Evolutionary conservation across 2,888 invertebrate genomes (phyloP), one percentile per base, ranked within the genome.

Genomic region (Cheilosia pagana): DNA sequence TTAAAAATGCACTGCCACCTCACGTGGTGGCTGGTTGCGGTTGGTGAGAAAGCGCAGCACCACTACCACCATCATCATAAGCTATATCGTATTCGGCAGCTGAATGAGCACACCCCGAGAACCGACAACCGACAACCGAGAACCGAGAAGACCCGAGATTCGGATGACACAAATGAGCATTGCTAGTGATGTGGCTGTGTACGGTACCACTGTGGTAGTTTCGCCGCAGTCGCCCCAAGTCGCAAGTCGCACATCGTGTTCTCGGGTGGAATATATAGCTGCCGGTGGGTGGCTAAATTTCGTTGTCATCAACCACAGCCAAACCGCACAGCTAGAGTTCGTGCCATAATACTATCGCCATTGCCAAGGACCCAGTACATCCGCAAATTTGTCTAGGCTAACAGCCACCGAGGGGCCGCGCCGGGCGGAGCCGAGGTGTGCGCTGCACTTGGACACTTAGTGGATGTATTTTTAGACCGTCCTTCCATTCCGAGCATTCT

Each of bases 361-460:
- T 74, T 83, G 72, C 78, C 82, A 83, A 83, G 82, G 82, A 83
- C 74, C n/a, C 62, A 55, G 62, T 70, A 68, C 78, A 78, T 83
- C 82, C 78, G 82, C 78, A 78, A 83, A 63, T 68, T 83, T 83
- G 82, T 83, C 78, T 83, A 68, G 72, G 82, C 82, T 63, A 83
- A 68, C 72, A 74, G 78, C 63, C 68, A 63, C 25, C 41, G 45
- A 39, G 60, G 50, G 74, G 74, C 57, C 41, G 60, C 5, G 48
- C n/a, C n/a, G 19, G 7, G 16, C 12, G 48, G 65, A 28, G 7
- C n/a, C n/a, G n/a, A n/a, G n/a, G n/a, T n/a, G 48, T 59, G 75
- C 53, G 63, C 68, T 74, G 50, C 43, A 55, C 78, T 78, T 74
- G 50, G 52, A 55, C 78, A 78, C 68, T 83, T 78, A 78, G 78